A percentile compares a stretch with the other conserved stretches of the same genome.
Evolutionary conservation across 2,888 invertebrate species (phyloP).

Genomic region (Drosophila villosipedis): DNA sequence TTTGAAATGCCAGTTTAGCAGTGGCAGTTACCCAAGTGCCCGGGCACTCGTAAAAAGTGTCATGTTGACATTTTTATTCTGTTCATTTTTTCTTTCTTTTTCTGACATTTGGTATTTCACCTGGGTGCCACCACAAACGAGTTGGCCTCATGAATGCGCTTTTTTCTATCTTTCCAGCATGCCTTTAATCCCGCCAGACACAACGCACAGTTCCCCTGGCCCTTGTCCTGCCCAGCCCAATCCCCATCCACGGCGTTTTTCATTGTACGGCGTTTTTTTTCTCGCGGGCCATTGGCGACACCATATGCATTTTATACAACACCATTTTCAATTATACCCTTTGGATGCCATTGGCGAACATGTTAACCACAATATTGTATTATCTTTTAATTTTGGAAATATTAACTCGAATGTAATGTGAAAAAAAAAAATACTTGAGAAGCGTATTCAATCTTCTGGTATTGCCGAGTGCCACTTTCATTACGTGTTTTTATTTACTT

Average conservation of each 20-base stretch:
- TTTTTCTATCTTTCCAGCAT: conserved; percentile 38
- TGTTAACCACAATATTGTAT: background rate
- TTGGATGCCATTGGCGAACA: background rate
- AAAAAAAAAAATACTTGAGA: background rate
- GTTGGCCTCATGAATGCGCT: conserved; percentile 55
- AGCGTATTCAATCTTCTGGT: conserved; percentile 15
- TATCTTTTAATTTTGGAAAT: background rate
- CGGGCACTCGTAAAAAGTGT: conserved; percentile 47
- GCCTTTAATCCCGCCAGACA: conserved; percentile 54
- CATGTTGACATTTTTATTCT: conserved; percentile 42
- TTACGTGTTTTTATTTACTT: conserved; percentile 52
- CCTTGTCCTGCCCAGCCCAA: background rate
- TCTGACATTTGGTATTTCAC: conserved; percentile 41
- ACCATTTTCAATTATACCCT: conserved; percentile 14
- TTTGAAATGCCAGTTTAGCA: conserved; percentile 60
- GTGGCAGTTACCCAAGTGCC: conserved; percentile 43
- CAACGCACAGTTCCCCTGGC: background rate
- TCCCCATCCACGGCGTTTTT: conserved; percentile 25
- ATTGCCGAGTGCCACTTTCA: fast-evolving
- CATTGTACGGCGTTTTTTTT: conserved; percentile 36
- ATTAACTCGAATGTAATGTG: background rate
- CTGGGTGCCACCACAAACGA: conserved; percentile 20
- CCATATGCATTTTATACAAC: conserved; percentile 30
- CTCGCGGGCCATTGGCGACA: conserved; percentile 39
- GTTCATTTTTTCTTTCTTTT: conserved; percentile 4